Evolutionary conservation across 1,140 invertebrate species (phyloP), one percentile per base, ranked within the genome.

Genomic region (Monomorium pharaonis): DNA sequence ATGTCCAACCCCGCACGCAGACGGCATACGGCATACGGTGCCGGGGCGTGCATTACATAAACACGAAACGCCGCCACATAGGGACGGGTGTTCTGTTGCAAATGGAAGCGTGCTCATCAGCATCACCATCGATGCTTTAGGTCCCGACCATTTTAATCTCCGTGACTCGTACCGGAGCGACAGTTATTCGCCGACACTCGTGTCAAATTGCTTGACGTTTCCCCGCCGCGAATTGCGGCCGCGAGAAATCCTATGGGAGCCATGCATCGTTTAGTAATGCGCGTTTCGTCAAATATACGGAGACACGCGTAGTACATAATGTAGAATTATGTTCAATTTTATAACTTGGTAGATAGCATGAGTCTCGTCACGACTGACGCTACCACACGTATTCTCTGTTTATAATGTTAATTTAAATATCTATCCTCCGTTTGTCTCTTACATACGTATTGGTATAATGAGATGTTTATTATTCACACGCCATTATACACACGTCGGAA

Each of bases 41-140:
- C 77, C 81, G 85, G 86, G 54, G 69, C 90, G 88, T 85, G 86
- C 92, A 91, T 92, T 92, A 91, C 92, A 89, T 92, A 91, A 92
- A 92, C 88, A 92, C 63, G 87, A 89, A 91, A 92, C 87, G 89
- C n/a, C 75, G 83, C 85, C 91, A 60, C 90, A 84, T 75, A 76
- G 81, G 78, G 86, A 89, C 72, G 65, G 74, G 10, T 49, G 89
- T 81, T 76, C 67, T 87, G 88, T 74, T 58, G 67, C 78, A 83
- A 83, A 92, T 92, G 89, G 90, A 91, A 89, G 83, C 85, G 56
- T 70, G 80, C 87, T 91, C 90, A 91, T 92, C 89, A 92, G 80
- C 88, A 63, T 86, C 69, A 30, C 62, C 88, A 85, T 89, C 90
- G 86, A 88, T 85, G 77, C 72, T 84, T 86, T 62, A 77, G 84